Percentiles rank a stretch among this genome's conserved stretches.
Evolutionary conservation across 2,797 vertebrate species (phyloP).

Genomic region (Sternotherus odoratus): DNA sequence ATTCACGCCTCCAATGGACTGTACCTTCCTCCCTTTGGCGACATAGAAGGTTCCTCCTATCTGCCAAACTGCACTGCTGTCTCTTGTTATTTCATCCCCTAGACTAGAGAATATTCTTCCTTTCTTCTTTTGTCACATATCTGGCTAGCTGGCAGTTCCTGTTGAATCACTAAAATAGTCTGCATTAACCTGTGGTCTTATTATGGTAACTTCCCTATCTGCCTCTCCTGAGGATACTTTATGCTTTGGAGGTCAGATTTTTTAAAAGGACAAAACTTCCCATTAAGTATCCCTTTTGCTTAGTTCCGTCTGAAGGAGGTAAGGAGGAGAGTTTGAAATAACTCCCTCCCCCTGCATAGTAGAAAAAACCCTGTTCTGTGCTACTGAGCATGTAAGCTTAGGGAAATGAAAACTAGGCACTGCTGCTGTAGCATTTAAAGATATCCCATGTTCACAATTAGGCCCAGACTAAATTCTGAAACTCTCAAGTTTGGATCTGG

Average conservation of each 20-base stretch:
- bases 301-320: neutral
- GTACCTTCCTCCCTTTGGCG: neutral
- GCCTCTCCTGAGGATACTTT: neutral
- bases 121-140: accelerated
- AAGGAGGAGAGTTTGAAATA: accelerated
- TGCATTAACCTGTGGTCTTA: neutral
- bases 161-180: neutral
- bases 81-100: neutral
- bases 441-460: accelerated
- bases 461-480: accelerated
- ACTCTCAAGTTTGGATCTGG: accelerated
- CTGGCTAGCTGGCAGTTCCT: neutral
- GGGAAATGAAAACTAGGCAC: neutral
- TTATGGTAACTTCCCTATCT: neutral
- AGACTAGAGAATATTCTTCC: neutral
- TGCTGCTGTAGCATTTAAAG: accelerated
- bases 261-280: accelerated
- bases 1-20: accelerated
- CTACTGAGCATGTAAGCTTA: neutral
- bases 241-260: neutral
- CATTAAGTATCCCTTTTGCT: neutral
- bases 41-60: neutral
- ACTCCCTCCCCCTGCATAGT: accelerated
- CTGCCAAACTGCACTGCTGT: neutral
- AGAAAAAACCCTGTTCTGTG: neutral